Base-by-base conservation (phyloP, 2,888 invertebrate genomes). In the Apotomis capreana region DNA sequence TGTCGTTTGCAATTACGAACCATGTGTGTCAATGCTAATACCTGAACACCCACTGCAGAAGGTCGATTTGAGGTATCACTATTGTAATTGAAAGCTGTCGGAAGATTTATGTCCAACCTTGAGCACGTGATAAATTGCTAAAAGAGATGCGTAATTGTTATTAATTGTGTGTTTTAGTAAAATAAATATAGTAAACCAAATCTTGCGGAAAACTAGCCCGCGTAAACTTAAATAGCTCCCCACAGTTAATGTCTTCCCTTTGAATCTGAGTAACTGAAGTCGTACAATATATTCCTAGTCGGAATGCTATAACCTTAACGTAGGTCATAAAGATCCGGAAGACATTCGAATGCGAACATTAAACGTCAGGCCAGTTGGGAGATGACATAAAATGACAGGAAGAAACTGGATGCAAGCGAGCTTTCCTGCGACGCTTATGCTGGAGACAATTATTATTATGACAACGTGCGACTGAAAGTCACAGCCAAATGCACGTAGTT, bases 11-110 rank as follows among this genome's bases (percentile, higher is more conserved):
- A 84, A 84, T 85, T 84, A 83, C 81, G 78, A 80, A 80, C 79
- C 77, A 90, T 89, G 87, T 90, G 79, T 90, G 91, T 91, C 91
- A 91, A 90, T 91, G 91, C 84, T 91, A 89, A 88, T 86, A 84
- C 78, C 78, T 70, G 77, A 80, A 87, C 90, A 84, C 89, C 87
- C 86, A 89, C 89, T 69, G 77, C 73, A 77, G 77, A 86, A 91
- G 88, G 89, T 84, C 87, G 83, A 67, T 57, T 61, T 58, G 57
- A 81, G 81, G 81, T 83, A 84, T 85, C 83, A 83, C 80, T 81
- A 82, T 84, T 74, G 62, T 73, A 74, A 81, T 84, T 83, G 82
- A 82, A 87, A 86, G 78, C 80, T 81, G 84, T 81, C 82, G 82
- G 79, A 76, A 79, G 83, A 72, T 63, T 62, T 37, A 68, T 63